A percentile compares a stretch with the other conserved stretches of the same genome.
These are phyloP conservation scores for Phaetusa simplex DNA, from an alignment of 2,113 vertebrate genomes.

Conservation along the genomic window DNA sequence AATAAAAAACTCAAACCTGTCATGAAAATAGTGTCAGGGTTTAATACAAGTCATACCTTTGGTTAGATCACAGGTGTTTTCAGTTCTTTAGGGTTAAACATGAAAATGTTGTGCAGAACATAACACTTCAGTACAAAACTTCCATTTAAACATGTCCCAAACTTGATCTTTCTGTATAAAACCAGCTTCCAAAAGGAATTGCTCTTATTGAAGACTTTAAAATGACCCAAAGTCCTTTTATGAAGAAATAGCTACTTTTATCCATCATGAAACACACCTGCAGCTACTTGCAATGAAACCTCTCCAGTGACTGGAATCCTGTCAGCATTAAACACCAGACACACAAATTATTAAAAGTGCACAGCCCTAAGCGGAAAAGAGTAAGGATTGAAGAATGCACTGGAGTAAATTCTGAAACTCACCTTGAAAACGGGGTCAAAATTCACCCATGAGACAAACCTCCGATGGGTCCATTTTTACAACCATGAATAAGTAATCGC, in stretches of 20 bases:
- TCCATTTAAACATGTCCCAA: background rate
- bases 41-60: background rate
- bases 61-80: background rate
- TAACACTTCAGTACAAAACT: background rate
- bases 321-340: constrained; percentile 86
- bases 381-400: constrained; percentile 71
- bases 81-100: background rate
- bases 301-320: constrained; percentile 84
- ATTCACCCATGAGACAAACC: constrained; percentile 73
- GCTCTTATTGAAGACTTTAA: background rate
- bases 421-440: constrained; percentile 74
- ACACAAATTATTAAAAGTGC: constrained; percentile 77
- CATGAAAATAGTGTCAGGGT: background rate
- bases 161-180: background rate
- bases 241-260: constrained; percentile 69
- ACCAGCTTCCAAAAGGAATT: background rate
- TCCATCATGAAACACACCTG: constrained; percentile 79
- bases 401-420: constrained; percentile 75
- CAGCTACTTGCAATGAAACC: constrained; percentile 84
- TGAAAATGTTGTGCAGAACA: background rate
- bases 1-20: background rate
- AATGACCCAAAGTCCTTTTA: constrained; percentile 8
- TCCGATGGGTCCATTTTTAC: constrained; percentile 40
- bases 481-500: constrained; percentile 23
- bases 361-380: constrained; percentile 69